phyloP scores from a whole-genome alignment of 2,888 invertebrate species.

The Tetragonisca angustula region DNA sequence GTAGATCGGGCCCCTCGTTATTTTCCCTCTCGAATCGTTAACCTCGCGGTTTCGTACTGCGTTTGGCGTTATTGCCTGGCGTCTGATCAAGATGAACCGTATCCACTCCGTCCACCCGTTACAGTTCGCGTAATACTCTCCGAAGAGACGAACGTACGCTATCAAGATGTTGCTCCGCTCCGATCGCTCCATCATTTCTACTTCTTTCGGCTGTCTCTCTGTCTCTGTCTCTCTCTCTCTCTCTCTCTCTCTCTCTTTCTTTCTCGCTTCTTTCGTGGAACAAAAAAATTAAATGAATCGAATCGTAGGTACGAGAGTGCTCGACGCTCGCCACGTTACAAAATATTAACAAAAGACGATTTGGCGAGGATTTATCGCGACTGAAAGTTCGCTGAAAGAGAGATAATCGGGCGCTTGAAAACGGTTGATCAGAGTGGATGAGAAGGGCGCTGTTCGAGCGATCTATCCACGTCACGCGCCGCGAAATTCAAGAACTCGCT shows the following conservation, averaged over 20 bases:
- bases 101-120: conserved; percentile 38
- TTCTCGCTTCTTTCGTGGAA: too few species aligned
- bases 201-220: conserved; percentile 7
- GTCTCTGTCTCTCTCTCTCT: too few species aligned
- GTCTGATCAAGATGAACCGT: conserved; percentile 62
- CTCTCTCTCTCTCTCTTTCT: too few species aligned
- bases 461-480: conserved; percentile 12
- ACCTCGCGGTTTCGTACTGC: conserved; percentile 45
- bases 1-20: conserved; percentile 64
- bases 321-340: too few species aligned
- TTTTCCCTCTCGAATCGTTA: conserved; percentile 64
- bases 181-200: neutral
- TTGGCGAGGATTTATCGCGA: too few species aligned
- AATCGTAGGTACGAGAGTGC: too few species aligned
- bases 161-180: conserved; percentile 38
- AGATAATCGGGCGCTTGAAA: neutral
- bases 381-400: too few species aligned
- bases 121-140: conserved; percentile 34
- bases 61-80: conserved; percentile 61
- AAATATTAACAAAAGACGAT: too few species aligned
- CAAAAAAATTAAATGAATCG: too few species aligned
- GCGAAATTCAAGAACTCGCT: conserved; percentile 25
- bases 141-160: conserved; percentile 4
- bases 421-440: neutral
- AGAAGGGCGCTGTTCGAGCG: neutral